These are phyloP conservation scores for Palythoa caribaeorum DNA, from an alignment of 92 coral and sea anemone genomes.

Conservation along the genomic window DNA sequence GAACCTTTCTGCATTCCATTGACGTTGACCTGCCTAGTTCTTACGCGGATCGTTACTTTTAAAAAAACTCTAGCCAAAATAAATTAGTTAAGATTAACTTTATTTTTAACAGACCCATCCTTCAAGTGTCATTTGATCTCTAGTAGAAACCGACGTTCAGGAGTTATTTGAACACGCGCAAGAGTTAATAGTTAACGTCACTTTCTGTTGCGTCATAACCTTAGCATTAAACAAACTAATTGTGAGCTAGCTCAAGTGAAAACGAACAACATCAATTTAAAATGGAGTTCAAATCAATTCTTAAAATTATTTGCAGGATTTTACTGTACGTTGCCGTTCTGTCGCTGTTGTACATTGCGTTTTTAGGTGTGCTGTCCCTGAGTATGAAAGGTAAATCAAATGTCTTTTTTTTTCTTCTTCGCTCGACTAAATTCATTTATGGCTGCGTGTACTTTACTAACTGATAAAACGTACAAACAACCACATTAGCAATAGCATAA, in stretches of 20 bases:
- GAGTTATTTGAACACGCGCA: neutral
- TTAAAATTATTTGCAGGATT: neutral
- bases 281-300: neutral
- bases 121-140: no score
- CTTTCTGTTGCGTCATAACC: neutral
- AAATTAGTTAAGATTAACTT: no score
- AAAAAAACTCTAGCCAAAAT: no score
- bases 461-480: no score
- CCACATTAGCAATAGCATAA: no score
- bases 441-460: no score
- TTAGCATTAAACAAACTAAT: neutral
- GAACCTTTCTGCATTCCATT: no score
- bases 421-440: neutral
- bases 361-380: neutral
- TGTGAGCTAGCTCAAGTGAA: neutral
- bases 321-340: neutral
- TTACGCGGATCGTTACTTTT: no score
- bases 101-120: no score
- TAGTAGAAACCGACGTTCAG: neutral
- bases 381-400: constrained; percentile 7
- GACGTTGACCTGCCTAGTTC: no score
- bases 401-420: neutral
- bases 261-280: neutral
- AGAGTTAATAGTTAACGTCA: neutral
- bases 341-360: neutral